Conservation (phyloP, 2,113 vertebrate genomes). For the Enhydra lutris region DNA sequence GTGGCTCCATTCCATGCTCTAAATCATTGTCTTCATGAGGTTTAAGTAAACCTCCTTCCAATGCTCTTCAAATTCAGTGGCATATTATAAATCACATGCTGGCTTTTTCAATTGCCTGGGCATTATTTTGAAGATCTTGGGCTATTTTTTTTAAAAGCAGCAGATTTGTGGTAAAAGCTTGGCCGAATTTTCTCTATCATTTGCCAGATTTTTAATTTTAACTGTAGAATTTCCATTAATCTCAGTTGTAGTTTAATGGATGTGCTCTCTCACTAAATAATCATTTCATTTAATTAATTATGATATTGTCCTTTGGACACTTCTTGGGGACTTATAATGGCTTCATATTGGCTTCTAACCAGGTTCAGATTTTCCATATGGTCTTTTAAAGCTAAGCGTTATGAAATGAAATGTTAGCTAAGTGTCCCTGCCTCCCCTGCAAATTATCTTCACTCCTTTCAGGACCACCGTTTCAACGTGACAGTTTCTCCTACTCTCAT, state of each 20-base stretch:
- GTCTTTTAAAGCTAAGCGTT: neutral
- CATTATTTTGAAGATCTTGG: constrained; percentile 73
- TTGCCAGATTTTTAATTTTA: constrained; percentile 31
- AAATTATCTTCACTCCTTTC: fast-evolving
- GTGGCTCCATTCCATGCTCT: constrained; percentile 77
- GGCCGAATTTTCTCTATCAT: constrained; percentile 53
- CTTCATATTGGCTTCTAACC: neutral
- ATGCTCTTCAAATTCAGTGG: constrained; percentile 71
- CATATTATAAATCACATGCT: constrained; percentile 76
- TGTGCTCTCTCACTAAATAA: neutral
- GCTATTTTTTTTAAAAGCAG: constrained; percentile 63
- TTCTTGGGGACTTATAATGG: neutral
- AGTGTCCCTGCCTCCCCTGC: neutral
- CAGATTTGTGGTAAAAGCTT: constrained; percentile 68
- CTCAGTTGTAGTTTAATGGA: neutral
- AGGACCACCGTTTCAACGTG: fast-evolving
- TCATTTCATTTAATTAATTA: neutral
- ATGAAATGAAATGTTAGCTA: neutral
- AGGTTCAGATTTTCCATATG: neutral
- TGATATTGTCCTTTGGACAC: neutral
- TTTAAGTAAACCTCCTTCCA: constrained; percentile 78
- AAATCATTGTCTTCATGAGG: constrained; percentile 79
- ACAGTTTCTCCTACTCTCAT: fast-evolving
- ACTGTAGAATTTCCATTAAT: neutral
- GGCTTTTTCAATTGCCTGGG: constrained; percentile 68